Percentiles rank a stretch among this genome's conserved stretches.
phyloP scores from a whole-genome alignment of 2,797 vertebrate genomes.

The Chelmon rostratus region DNA sequence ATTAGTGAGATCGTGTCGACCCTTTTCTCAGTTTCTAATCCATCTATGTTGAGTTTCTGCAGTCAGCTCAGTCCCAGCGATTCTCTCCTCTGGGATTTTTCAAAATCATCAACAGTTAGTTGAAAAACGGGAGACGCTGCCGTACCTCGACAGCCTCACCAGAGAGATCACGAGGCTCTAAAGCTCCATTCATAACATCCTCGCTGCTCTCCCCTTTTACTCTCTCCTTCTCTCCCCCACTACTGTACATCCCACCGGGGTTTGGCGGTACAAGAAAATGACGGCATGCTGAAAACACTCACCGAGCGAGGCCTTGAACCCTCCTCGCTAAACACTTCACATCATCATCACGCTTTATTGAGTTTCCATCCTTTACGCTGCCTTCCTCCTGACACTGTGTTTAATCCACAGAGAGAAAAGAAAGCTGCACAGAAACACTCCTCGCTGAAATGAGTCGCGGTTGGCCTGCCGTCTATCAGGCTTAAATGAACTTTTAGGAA shows the following conservation, averaged over 20 bases:
- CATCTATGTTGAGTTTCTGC: background rate
- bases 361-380: conserved; percentile 64
- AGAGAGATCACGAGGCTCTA: conserved; percentile 3
- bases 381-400: conserved; percentile 45
- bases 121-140: background rate
- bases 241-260: conserved; percentile 37
- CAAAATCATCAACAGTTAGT: background rate
- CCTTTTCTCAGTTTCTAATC: background rate
- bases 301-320: conserved; percentile 59
- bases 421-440: conserved; percentile 7
- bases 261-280: conserved; percentile 60
- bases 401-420: conserved; percentile 40
- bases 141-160: conserved; percentile 29
- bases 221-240: conserved; percentile 5
- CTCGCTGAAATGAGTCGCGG: conserved; percentile 9
- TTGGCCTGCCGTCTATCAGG: conserved; percentile 37
- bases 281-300: conserved; percentile 71
- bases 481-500: conserved; percentile 41
- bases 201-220: background rate
- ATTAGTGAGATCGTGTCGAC: background rate
- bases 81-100: background rate
- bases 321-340: conserved; percentile 66
- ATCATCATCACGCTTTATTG: conserved; percentile 72
- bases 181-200: conserved; percentile 11
- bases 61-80: background rate